These are phyloP conservation scores for Anabas testudineus DNA, from an alignment of 2,797 vertebrate genomes.

Conservation along the genomic window DNA sequence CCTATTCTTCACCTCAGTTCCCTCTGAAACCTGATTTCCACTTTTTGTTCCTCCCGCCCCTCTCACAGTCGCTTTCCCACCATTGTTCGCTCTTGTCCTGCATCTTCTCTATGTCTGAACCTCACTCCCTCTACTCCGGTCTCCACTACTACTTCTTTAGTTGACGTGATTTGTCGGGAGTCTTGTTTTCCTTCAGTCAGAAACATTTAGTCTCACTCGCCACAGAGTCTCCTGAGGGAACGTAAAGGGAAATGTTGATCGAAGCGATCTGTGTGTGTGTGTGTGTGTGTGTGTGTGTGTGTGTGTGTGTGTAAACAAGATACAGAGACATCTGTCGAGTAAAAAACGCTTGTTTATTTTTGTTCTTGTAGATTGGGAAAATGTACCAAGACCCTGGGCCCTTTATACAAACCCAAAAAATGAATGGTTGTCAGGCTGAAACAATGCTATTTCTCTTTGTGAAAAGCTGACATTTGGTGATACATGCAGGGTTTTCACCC, in stretches of 20 bases:
- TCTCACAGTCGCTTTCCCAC: background rate
- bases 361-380: slow-evolving; percentile 23
- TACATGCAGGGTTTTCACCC: slow-evolving; percentile 12
- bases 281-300: slow-evolving; percentile 3
- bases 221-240: slow-evolving; percentile 4
- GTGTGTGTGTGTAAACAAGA: slow-evolving; percentile 8
- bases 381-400: background rate
- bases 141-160: slow-evolving; percentile 19
- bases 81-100: background rate
- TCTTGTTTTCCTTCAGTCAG: slow-evolving; percentile 49
- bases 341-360: slow-evolving; percentile 11
- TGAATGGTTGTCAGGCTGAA: slow-evolving; percentile 27
- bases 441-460: slow-evolving; percentile 27
- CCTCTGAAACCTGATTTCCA: slow-evolving; percentile 28
- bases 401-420: slow-evolving; percentile 21
- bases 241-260: slow-evolving; percentile 27
- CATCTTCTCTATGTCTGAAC: slow-evolving; percentile 22
- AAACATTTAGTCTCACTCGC: slow-evolving; percentile 37
- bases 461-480: slow-evolving; percentile 44
- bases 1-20: slow-evolving; percentile 29
- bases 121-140: background rate
- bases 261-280: slow-evolving; percentile 9
- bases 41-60: background rate
- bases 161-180: slow-evolving; percentile 50
- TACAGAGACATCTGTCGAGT: slow-evolving; percentile 9